A percentile compares a stretch with the other conserved stretches of the same genome.
phyloP scores from a whole-genome alignment of 2,888 invertebrate species.

The Schrankia costaestrigalis region DNA sequence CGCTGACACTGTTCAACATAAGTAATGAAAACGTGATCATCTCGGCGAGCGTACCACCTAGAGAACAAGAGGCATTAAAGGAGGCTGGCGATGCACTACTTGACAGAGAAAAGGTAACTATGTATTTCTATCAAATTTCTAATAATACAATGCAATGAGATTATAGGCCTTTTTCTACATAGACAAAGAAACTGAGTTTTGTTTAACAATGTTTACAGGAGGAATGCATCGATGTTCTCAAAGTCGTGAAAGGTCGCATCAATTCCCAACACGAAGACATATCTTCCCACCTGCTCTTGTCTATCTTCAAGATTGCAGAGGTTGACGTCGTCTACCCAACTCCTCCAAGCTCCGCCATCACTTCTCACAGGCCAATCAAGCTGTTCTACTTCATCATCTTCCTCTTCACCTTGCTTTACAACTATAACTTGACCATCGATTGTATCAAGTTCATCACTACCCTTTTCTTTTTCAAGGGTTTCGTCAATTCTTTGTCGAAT shows the following conservation, averaged over 20 bases:
- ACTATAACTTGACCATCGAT: conserved; percentile 37
- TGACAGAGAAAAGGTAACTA: conserved; percentile 88
- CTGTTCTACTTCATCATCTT: conserved; percentile 54
- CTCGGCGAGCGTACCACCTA: conserved; percentile 86
- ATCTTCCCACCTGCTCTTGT: conserved; percentile 91
- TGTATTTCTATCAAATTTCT: too few relatives aligned
- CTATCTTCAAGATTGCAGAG: conserved; percentile 95
- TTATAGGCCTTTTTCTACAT: conserved; percentile 1
- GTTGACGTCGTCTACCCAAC: conserved; percentile 91
- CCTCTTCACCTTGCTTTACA: conserved; percentile 51
- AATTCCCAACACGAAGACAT: conserved; percentile 92
- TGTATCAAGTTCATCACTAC: conserved; percentile 20
- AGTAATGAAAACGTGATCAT: conserved; percentile 94
- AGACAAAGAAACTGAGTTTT: background rate
- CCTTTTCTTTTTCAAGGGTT: conserved; percentile 37
- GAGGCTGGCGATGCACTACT: conserved; percentile 84
- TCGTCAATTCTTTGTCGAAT: conserved; percentile 68
- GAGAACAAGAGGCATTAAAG: conserved; percentile 81
- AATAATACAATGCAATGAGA: background rate
- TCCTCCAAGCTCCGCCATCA: conserved; percentile 79
- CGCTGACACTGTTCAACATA: conserved; percentile 90
- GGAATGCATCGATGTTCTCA: conserved; percentile 90
- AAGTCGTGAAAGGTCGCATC: conserved; percentile 90
- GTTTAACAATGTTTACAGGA: conserved; percentile 81
- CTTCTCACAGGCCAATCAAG: conserved; percentile 46